Conservation (phyloP, 1,140 invertebrate species). For the Adoxophyes honmai region DNA sequence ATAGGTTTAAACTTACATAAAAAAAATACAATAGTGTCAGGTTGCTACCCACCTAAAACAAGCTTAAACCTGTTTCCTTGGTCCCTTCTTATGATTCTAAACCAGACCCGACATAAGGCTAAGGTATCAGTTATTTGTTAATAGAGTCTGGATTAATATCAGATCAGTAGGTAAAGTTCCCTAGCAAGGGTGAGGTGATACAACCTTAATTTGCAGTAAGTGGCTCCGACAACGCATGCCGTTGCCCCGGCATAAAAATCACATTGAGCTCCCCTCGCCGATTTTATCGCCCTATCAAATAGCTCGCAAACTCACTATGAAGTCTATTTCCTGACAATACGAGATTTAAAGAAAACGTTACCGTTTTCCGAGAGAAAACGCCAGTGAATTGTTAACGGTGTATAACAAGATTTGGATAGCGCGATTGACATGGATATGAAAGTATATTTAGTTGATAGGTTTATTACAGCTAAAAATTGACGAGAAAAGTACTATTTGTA, state of each 20-base stretch:
- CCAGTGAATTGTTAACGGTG: neutral
- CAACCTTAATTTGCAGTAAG: conserved; percentile 10
- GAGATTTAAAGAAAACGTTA: conserved; percentile 4
- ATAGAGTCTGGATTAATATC: too few species aligned
- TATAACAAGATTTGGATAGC: neutral
- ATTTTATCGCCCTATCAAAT: conserved; percentile 14
- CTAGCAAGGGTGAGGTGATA: neutral
- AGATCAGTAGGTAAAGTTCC: too few species aligned
- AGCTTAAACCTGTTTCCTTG: too few species aligned
- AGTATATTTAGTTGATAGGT: too few species aligned
- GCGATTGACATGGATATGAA: neutral
- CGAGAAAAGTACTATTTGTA: too few species aligned
- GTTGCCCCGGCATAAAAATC: conserved; percentile 5
- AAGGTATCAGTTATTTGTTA: too few species aligned
- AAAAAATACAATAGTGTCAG: too few species aligned
- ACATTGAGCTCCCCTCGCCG: conserved; percentile 6
- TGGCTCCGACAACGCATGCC: conserved; percentile 1
- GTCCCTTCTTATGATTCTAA: too few species aligned
- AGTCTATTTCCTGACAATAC: conserved; percentile 14
- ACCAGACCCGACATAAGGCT: too few species aligned
- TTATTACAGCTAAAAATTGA: too few species aligned
- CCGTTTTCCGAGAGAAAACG: neutral
- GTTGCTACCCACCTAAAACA: too few species aligned
- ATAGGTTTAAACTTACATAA: too few species aligned
- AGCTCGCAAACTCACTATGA: conserved; percentile 12